Base-by-base conservation (phyloP, 1,140 invertebrate genomes). In the Venturia canescens region DNA sequence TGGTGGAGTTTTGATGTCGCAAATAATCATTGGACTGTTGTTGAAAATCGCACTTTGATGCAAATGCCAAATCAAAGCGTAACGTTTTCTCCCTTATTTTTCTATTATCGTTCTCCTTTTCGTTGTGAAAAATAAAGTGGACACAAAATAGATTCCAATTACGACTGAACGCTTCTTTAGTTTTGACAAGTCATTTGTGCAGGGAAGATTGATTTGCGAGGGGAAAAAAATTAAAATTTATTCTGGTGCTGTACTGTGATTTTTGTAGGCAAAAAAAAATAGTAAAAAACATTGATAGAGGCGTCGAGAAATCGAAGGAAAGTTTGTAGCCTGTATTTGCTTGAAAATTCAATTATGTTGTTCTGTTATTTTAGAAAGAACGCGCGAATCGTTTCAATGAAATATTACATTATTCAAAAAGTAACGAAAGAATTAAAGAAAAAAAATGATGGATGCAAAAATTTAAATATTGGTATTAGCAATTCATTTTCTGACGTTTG, bases 181-280 rank as follows among this genome's bases (percentile, higher is more conserved):
- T 90, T 89, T 90, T 89, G 86, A 89, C 87, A 81, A 87, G 83
- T 86, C 82, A 57, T 83, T 82, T 82, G 86, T 84, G 86, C 89
- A 83, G 83, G 85, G 76, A 81, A 86, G 87, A 85, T 89, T 85
- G 88, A 87, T 86, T 90, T 89, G 86, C 6, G 21, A 57, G 7
- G 21, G 23, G 13, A 29, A 66, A 66, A 29, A 66, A 88, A 87
- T 44, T 5, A 9, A 88, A 79, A 87, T 88, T 89, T 89, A 89
- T 87, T 88, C 89, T 90, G 89, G 88, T 89, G 90, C 89, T 89
- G 89, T 88, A 89, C 89, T 91, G 89, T 90, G 89, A 90, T 91
- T 90, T 91, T 90, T 90, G 88, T 90, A 34, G 31, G 7, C 3
- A 34, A 34, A 7, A 90, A 87, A 89, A 86, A 84, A 79, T 71